phyloP scores from a whole-genome alignment of 2,888 invertebrate species.

The Hydrotaea diabolus region DNA sequence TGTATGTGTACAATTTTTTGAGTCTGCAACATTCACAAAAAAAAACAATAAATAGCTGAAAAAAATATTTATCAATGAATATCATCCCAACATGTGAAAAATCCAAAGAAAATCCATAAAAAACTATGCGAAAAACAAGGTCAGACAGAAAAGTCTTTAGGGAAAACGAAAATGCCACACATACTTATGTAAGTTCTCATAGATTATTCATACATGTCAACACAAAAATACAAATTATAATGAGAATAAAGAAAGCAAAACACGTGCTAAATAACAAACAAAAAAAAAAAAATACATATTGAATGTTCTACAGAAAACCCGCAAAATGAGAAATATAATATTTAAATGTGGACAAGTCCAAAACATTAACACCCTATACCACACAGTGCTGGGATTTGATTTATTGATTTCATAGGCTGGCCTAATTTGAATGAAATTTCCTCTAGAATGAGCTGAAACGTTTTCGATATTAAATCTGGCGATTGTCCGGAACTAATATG shows the following conservation, averaged over 20 bases:
- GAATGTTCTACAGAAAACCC: too few species aligned
- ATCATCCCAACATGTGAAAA: background rate
- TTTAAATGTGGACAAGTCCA: too few species aligned
- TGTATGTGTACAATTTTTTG: background rate
- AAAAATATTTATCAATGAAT: conserved; percentile 46
- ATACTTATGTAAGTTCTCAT: too few species aligned
- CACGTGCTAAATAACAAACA: conserved; percentile 31
- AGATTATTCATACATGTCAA: background rate
- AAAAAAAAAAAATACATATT: background rate
- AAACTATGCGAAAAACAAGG: conserved; percentile 43
- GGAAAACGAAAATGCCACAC: conserved; percentile 32
- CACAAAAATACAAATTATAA: background rate
- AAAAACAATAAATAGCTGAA: too few species aligned
- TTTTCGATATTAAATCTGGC: too few species aligned
- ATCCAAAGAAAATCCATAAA: background rate
- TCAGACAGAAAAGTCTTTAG: conserved; percentile 41
- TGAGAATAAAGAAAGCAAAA: conserved; percentile 19
- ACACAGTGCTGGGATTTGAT: too few species aligned
- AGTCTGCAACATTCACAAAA: background rate
- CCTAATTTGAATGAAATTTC: too few species aligned
- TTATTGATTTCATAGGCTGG: too few species aligned
- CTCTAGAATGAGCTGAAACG: too few species aligned
- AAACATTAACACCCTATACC: too few species aligned
- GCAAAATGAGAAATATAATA: too few species aligned
- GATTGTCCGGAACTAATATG: too few species aligned